Evolutionary conservation across 2,113 vertebrate genomes (phyloP).

Genomic region (Kryptolebias marmoratus): DNA sequence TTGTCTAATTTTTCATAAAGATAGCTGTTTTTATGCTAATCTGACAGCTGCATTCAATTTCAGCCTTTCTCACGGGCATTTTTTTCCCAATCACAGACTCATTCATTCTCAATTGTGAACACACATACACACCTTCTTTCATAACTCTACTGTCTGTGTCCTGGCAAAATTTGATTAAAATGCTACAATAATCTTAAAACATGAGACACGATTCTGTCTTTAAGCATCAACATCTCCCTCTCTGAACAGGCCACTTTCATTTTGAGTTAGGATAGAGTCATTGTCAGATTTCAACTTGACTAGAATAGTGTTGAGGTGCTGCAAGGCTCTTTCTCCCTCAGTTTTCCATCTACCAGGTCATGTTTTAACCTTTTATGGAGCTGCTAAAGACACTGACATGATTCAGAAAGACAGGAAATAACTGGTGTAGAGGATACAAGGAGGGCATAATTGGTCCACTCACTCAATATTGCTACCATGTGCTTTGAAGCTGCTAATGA

Average conservation of each 20-base stretch:
- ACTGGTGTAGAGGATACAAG: constrained; percentile 62
- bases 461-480: constrained; percentile 62
- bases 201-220: neutral
- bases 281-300: constrained; percentile 49
- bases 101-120: constrained; percentile 22
- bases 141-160: neutral
- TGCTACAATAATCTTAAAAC: constrained; percentile 34
- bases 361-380: constrained; percentile 51
- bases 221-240: neutral
- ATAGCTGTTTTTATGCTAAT: constrained; percentile 72
- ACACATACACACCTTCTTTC: constrained; percentile 14
- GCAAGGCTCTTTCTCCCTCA: constrained; percentile 24
- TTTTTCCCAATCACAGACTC: constrained; percentile 56
- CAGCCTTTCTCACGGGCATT: constrained; percentile 47
- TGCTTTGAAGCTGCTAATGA: constrained; percentile 70
- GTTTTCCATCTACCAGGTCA: constrained; percentile 44
- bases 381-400: constrained; percentile 54
- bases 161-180: constrained; percentile 20
- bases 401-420: constrained; percentile 59
- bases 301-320: constrained; percentile 38
- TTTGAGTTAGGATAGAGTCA: constrained; percentile 28
- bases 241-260: constrained; percentile 18
- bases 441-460: constrained; percentile 62
- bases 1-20: constrained; percentile 66
- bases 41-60: constrained; percentile 72